Evolutionary conservation across 2,113 vertebrate species (phyloP), one percentile per base, ranked within the genome.

Genomic region (Pogona vitticeps): DNA sequence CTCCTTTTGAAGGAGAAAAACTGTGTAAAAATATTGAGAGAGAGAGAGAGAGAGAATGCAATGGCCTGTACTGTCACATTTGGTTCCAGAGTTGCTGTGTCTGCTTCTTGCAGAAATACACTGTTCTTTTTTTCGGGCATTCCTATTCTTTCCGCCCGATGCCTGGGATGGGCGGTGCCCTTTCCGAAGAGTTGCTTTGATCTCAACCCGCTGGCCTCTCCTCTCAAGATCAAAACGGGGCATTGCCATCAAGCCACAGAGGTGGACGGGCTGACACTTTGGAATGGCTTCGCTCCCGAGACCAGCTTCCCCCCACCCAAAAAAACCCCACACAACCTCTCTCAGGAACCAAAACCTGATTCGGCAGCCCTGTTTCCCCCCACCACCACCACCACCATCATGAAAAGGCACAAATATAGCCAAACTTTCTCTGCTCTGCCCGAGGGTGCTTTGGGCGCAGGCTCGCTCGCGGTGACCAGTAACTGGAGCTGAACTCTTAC

Each of bases 361-460:
- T 94, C 90, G 94, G 92, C 85, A 83, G 42, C 92, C 88, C 84
- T 40, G 71, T 94, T 93, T 92, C 31, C 89, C 89, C 46, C 46
- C 10, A 6, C 46, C 10, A 52, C 46, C 46, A 5, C 46, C 46
- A 5, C 88, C 88, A 93, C 82, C 63, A n/a, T n/a, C 63, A 17
- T 9, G 88, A 88, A 91, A 91, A 91, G 85, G 91, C 85, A 91
- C 91, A 94, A 95, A 96, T 95, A 95, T 91, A 94, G 92, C 85
- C 92, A 92, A 89, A 90, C 42, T 86, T 70, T 90, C 63, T 76
- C 90, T 36, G 85, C 14, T 88, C 8, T 65, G 92, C 91, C 90
- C 94, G 68, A 81, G 87, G 90, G 93, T 90, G 75, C 86, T 89
- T 90, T 87, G 14, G 90, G 71, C 81, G 77, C 93, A 91, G 87